Conservation (phyloP, 2,888 invertebrate genomes). For the Calliopum simillimum region DNA sequence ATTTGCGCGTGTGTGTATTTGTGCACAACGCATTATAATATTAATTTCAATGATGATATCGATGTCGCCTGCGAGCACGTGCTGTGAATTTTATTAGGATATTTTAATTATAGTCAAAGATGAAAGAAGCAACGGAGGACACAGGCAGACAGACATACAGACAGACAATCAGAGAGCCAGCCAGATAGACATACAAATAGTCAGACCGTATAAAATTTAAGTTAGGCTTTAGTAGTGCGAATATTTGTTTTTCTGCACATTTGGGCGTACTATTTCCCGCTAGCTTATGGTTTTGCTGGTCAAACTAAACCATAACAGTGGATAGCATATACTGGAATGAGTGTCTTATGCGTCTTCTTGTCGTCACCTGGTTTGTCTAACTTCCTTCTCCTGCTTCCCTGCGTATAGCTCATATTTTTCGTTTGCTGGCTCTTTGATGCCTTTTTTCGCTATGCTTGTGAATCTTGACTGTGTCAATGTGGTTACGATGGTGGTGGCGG, state of each 20-base stretch:
- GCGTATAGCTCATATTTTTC: not conserved
- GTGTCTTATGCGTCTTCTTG: not conserved
- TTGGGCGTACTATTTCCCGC: too few relatives aligned
- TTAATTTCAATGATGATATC: slow-evolving; percentile 49
- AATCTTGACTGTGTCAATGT: not conserved
- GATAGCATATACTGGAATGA: not conserved
- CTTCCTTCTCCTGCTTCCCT: not conserved
- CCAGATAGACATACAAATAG: slow-evolving; percentile 13
- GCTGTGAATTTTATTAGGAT: slow-evolving; percentile 58
- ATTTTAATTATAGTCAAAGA: slow-evolving; percentile 54
- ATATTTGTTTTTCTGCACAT: not conserved
- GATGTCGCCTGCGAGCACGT: slow-evolving; percentile 56
- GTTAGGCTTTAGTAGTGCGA: too few relatives aligned
- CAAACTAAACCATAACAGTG: not conserved
- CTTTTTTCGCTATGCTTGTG: not conserved
- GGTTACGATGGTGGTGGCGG: too few relatives aligned
- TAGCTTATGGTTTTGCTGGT: not conserved
- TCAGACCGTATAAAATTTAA: not conserved
- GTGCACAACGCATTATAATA: slow-evolving; percentile 36
- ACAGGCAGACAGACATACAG: slow-evolving; percentile 19
- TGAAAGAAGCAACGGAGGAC: slow-evolving; percentile 21
- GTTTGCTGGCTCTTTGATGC: not conserved
- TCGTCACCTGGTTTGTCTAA: slow-evolving; percentile 11
- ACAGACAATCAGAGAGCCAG: too few relatives aligned
- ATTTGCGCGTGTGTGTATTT: not conserved